phyloP scores from a whole-genome alignment of 2,113 vertebrate species.

The Chloebia gouldiae region DNA sequence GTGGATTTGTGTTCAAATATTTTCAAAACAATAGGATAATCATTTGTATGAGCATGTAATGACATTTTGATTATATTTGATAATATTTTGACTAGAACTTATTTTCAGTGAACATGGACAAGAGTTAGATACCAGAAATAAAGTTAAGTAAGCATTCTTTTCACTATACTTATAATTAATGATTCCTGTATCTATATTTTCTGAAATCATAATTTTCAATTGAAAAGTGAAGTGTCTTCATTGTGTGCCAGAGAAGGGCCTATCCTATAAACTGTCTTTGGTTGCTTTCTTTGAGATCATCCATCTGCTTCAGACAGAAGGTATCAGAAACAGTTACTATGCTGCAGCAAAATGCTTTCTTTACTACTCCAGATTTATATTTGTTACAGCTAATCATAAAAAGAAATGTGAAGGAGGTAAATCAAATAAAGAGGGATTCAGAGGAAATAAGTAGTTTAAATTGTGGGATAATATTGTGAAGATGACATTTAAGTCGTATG shows the following conservation, averaged over 20 bases:
- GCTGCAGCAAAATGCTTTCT: slow-evolving; percentile 20
- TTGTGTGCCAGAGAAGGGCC: not conserved
- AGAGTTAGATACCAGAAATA: not conserved
- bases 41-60: not conserved
- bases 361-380: slow-evolving; percentile 27
- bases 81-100: not conserved
- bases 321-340: slow-evolving; percentile 13
- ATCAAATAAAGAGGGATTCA: slow-evolving; percentile 20
- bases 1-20: not conserved
- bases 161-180: not conserved
- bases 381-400: slow-evolving; percentile 42
- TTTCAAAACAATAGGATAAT: not conserved
- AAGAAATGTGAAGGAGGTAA: not conserved
- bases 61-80: not conserved
- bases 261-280: not conserved
- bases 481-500: not conserved
- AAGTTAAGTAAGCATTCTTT: not conserved
- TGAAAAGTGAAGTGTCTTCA: not conserved
- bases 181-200: not conserved
- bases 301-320: not conserved
- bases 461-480: not conserved
- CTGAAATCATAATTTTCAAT: not conserved
- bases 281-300: not conserved
- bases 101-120: not conserved
- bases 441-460: slow-evolving; percentile 26